Conservation (phyloP, 2,797 vertebrate species). For the Prionace glauca region DNA sequence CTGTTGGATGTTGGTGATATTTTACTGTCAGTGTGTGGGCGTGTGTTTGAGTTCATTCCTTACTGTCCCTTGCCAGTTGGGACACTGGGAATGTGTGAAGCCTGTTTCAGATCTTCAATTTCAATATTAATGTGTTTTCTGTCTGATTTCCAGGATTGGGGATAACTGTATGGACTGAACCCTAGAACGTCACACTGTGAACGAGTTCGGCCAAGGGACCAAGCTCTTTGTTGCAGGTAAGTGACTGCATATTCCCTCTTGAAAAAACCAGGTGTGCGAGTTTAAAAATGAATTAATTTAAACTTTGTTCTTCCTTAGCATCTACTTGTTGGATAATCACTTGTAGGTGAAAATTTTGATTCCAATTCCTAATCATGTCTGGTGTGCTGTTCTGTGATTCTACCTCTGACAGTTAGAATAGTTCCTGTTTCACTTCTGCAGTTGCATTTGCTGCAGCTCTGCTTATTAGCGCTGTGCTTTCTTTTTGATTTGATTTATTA, state of each 20-base stretch:
- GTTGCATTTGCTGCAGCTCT: too few species aligned
- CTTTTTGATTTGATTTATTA: too few species aligned
- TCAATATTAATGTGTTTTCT: background rate
- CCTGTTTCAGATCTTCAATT: background rate
- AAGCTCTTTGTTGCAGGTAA: constrained; percentile 12
- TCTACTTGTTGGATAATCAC: too few species aligned
- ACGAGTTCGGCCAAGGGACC: background rate
- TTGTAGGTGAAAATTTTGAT: background rate
- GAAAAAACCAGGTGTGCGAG: background rate
- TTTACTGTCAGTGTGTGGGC: background rate
- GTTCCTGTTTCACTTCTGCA: too few species aligned
- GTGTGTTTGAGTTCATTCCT: background rate
- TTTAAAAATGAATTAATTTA: background rate
- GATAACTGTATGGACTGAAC: background rate
- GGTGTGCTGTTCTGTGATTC: background rate
- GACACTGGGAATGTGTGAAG: background rate
- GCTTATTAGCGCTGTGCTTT: too few species aligned
- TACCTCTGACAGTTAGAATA: too few species aligned
- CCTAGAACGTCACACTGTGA: background rate
- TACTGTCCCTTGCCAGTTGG: background rate
- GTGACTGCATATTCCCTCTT: background rate
- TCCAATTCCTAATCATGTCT: background rate
- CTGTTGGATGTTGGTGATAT: background rate
- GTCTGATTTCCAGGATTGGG: background rate
- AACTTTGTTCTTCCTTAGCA: too few species aligned